phyloP scores from a whole-genome alignment of 2,888 invertebrate genomes.

The Antheraea yamamai region DNA sequence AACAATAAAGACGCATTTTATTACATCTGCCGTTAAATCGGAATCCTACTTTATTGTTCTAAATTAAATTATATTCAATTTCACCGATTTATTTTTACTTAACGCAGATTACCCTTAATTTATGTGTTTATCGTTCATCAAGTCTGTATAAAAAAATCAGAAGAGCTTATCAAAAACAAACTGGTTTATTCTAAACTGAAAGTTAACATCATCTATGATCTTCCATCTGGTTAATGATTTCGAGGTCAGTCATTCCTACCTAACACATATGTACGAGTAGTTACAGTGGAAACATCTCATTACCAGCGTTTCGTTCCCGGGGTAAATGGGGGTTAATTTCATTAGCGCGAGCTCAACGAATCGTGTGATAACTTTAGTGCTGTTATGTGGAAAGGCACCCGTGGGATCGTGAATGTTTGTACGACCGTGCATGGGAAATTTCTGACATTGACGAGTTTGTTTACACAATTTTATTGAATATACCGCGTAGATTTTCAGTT shows the following conservation, averaged over 20 bases:
- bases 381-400: slow-evolving; percentile 70
- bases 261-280: slow-evolving; percentile 64
- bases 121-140: no score
- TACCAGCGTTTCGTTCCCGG: slow-evolving; percentile 66
- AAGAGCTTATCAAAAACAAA: slow-evolving; percentile 18
- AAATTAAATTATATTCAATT: no score
- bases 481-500: slow-evolving; percentile 17
- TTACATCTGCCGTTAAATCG: no score
- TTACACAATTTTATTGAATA: slow-evolving; percentile 32
- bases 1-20: no score
- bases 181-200: slow-evolving; percentile 2
- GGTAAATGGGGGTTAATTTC: slow-evolving; percentile 77
- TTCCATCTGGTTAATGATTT: slow-evolving; percentile 47
- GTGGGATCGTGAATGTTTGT: slow-evolving; percentile 60
- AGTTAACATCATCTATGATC: slow-evolving; percentile 32
- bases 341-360: slow-evolving; percentile 78
- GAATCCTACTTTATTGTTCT: no score
- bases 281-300: slow-evolving; percentile 69
- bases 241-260: slow-evolving; percentile 46
- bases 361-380: slow-evolving; percentile 80
- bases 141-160: no score
- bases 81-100: no score
- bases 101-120: no score
- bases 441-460: slow-evolving; percentile 57
- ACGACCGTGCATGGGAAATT: slow-evolving; percentile 34